These are phyloP conservation scores for Sphinx pinastri DNA, from an alignment of 2,888 invertebrate genomes.

Conservation along the genomic window DNA sequence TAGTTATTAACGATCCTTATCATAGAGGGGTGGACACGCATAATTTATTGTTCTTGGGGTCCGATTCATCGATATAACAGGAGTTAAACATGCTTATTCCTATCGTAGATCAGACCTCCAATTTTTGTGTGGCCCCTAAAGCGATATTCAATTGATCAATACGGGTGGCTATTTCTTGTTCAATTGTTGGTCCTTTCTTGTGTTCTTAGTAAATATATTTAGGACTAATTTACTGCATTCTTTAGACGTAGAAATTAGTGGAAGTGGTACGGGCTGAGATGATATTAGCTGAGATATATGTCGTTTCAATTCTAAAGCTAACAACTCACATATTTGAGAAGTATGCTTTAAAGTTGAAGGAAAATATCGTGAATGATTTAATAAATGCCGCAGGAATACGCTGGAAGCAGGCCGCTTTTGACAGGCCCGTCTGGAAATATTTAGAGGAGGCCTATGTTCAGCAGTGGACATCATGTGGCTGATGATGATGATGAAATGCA, in stretches of 20 bases:
- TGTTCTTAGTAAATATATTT: neutral
- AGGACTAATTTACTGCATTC: neutral
- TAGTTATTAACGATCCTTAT: slow-evolving; percentile 68
- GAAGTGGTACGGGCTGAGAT: neutral
- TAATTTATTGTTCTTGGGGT: slow-evolving; percentile 75
- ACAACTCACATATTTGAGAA: too few relatives aligned
- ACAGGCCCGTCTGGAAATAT: too few relatives aligned
- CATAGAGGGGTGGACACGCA: slow-evolving; percentile 71
- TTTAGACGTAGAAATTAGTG: neutral
- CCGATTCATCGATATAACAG: slow-evolving; percentile 76
- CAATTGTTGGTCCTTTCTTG: neutral
- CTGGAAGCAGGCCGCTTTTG: too few relatives aligned
- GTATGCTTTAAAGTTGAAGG: too few relatives aligned
- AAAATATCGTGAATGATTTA: too few relatives aligned
- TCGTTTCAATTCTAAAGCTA: too few relatives aligned
- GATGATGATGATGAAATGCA: too few relatives aligned
- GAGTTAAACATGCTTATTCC: slow-evolving; percentile 53
- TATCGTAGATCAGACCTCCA: slow-evolving; percentile 27
- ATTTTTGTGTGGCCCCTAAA: slow-evolving; percentile 42
- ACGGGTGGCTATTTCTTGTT: slow-evolving; percentile 46
- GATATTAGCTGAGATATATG: neutral
- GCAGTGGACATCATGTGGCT: too few relatives aligned
- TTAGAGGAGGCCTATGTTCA: too few relatives aligned
- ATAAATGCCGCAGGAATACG: too few relatives aligned
- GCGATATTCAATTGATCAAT: slow-evolving; percentile 48